These are phyloP conservation scores for Xerus rutilus DNA, from an alignment of 2,797 vertebrate species.

Conservation along the genomic window DNA sequence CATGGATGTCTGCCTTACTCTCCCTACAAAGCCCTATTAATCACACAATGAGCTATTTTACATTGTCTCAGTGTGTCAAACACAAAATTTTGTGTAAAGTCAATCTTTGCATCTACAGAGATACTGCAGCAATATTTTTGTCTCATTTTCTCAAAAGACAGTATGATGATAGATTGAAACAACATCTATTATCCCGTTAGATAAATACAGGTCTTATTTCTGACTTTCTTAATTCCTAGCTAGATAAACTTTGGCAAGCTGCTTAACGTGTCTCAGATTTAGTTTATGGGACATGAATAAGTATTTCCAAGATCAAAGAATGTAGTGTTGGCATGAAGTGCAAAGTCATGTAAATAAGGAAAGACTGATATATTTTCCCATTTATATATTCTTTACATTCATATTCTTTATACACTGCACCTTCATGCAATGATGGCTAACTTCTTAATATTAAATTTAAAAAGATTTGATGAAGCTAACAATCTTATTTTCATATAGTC, in stretches of 20 bases:
- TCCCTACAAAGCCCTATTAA: neutral
- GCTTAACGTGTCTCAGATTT: neutral
- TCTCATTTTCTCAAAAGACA: neutral
- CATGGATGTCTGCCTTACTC: neutral
- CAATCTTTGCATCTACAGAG: neutral
- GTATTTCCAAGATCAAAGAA: constrained; percentile 49
- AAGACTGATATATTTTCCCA: neutral
- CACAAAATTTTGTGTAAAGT: fast-evolving
- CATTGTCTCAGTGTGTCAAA: neutral
- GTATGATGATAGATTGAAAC: neutral
- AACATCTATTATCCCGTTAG: neutral
- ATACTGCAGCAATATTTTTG: neutral
- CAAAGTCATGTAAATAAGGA: neutral
- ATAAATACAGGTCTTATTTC: neutral
- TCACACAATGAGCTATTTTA: neutral
- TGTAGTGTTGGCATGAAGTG: neutral
- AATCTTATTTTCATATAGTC: neutral
- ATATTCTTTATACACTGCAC: neutral
- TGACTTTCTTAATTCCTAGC: neutral
- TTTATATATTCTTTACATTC: neutral
- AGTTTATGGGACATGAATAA: neutral
- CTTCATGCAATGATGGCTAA: neutral
- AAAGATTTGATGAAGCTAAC: neutral
- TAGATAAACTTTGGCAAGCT: neutral
- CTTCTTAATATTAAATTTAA: neutral